Conservation (phyloP, 2,888 invertebrate species). For the Hypomecis punctinalis region DNA sequence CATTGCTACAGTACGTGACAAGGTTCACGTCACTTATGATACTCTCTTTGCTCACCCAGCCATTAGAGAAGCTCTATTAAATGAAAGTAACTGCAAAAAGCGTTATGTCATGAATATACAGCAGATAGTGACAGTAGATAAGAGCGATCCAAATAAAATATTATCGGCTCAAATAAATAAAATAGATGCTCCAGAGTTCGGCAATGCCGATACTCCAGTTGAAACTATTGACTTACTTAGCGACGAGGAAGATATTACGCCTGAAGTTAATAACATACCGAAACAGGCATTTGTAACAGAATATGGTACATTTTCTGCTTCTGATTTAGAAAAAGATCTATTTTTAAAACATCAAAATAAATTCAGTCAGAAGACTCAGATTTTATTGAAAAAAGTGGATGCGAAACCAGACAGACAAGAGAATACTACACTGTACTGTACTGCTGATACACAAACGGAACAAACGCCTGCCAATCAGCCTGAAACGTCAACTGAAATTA, state of each 20-base stretch:
- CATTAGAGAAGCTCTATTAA: constrained; percentile 58
- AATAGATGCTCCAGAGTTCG: constrained; percentile 40
- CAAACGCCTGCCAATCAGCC: not conserved
- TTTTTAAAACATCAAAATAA: constrained; percentile 61
- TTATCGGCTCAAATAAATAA: constrained; percentile 50
- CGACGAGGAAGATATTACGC: constrained; percentile 64
- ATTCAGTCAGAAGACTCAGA: constrained; percentile 61
- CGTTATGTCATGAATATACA: constrained; percentile 66
- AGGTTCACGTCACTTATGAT: constrained; percentile 57
- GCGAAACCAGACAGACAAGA: not conserved
- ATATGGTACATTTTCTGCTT: constrained; percentile 62
- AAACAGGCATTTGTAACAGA: constrained; percentile 58
- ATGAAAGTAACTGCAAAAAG: constrained; percentile 48
- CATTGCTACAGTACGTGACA: constrained; percentile 68
- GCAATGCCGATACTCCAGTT: constrained; percentile 28
- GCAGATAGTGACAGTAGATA: constrained; percentile 50
- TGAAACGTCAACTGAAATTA: not conserved
- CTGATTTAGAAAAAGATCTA: constrained; percentile 45
- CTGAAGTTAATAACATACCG: not conserved
- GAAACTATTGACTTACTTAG: constrained; percentile 74
- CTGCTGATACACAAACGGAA: not conserved
- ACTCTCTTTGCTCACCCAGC: constrained; percentile 62
- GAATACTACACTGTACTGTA: not conserved
- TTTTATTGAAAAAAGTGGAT: constrained; percentile 52
- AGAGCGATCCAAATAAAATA: constrained; percentile 44